Base-by-base conservation (phyloP, 2,113 vertebrate genomes). In the Globicephala melas region DNA sequence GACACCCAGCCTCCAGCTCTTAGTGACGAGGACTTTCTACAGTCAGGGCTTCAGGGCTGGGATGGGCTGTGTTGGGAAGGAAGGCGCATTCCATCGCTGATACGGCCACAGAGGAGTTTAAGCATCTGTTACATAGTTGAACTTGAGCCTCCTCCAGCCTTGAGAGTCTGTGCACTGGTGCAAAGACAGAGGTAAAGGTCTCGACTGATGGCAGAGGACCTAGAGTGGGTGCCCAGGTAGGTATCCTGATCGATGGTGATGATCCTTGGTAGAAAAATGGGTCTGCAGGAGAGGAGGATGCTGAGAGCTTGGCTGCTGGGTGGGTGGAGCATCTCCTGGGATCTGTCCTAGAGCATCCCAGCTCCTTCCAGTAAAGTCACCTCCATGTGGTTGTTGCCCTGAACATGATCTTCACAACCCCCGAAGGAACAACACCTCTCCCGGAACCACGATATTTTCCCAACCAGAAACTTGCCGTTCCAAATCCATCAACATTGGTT, bases 401-500 rank as follows among this genome's bases (percentile, higher is more conserved):
- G 47, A 10, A 68, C 5, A 4, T 2, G 2, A 60, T n/a, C 50
- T 47, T 92, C 67, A 33, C 77, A 74, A 31, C 36, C 55, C 33
- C 53, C 2, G 0, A 33, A 94, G 74, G 20, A 53, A 65, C 31
- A 83, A 8, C 88, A 58, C 71, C 73, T 67, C 36, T 94, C 77
- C 89, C 2, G 17, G 47, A 97, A 21, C 87, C 55, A 62, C 5
- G 33, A 2, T 53, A 18, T 77, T 95, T 83, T 81, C 74, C 25
- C 68, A 79, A 63, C 88, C 84, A 90, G 96, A 94, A 97, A 63
- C 94, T 33, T 50, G 47, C 50, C 41, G 68, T 83, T 87, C 47
- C 58, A 71, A 67, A 94, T 83, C 96, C 55, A 73, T 87, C 89
- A 95, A 96, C 86, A 62, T 25, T 53, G 50, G 53, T 92, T 62